Evolutionary conservation across 2,797 vertebrate genomes (phyloP).

Genomic region (Eutrigla gurnardus): DNA sequence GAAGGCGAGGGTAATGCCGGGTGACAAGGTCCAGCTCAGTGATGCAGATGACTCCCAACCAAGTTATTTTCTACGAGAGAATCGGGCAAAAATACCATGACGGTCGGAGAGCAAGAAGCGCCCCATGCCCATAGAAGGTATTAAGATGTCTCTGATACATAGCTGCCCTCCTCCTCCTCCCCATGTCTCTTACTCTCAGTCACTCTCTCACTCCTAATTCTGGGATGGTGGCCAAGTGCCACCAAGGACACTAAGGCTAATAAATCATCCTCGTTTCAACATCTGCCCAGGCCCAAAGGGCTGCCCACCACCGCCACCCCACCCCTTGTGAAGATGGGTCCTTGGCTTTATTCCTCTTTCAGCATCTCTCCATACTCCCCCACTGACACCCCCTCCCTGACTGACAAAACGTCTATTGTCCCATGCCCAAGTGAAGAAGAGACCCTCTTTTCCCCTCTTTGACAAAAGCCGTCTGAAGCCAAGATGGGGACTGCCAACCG

Average conservation of each 20-base stretch:
- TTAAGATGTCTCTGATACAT: constrained; percentile 82
- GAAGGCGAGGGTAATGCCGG: constrained; percentile 64
- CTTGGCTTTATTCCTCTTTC: constrained; percentile 90
- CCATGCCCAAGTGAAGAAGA: constrained; percentile 92
- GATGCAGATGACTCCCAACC: constrained; percentile 81
- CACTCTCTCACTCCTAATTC: constrained; percentile 79
- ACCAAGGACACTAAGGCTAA: constrained; percentile 91
- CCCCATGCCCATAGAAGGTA: constrained; percentile 85
- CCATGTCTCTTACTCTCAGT: constrained; percentile 74
- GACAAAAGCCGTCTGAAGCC: constrained; percentile 95
- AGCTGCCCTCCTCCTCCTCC: constrained; percentile 66
- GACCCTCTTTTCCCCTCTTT: constrained; percentile 88
- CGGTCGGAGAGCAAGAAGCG: constrained; percentile 78
- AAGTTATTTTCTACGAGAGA: constrained; percentile 85
- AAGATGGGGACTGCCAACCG: constrained; percentile 90
- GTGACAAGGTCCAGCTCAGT: constrained; percentile 76
- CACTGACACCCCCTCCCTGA: constrained; percentile 76
- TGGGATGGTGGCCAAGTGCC: constrained; percentile 96
- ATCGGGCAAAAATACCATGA: constrained; percentile 86
- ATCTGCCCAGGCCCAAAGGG: constrained; percentile 91
- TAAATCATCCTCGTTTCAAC: constrained; percentile 96
- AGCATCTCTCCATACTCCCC: constrained; percentile 86
- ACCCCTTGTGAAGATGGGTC: constrained; percentile 87
- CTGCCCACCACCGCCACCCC: constrained; percentile 79
- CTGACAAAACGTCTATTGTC: constrained; percentile 96